Base-by-base conservation (phyloP, 2,888 invertebrate genomes). In the Noctua janthina region DNA sequence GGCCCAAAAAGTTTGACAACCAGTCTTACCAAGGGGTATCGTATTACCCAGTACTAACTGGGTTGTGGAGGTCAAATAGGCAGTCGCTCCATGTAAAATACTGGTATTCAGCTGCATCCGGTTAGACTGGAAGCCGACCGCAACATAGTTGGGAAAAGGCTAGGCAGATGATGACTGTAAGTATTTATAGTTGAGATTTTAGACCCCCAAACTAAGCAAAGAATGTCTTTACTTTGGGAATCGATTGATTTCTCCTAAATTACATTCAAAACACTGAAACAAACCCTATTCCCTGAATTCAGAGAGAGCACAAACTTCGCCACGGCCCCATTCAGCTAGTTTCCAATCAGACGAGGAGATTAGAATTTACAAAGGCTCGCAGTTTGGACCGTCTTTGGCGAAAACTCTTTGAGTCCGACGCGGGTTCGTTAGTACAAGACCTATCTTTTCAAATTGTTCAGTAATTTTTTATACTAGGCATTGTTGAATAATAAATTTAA, bases 331-430 rank as follows among this genome's bases (percentile, higher is more conserved):
- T 64, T 73, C 73, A 51, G 35, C 43, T 15, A 62, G 51, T 15
- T 46, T 54, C 73, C 51, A 79, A 79, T 79, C 79, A 79, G 35
- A n/a, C 62, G n/a, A 51, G 20, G 51, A 81, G 73, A 72, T 79
- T 72, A 81, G n/a, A 62, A 64, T 72, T 10, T n/a, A 46, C 72
- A 72, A 81, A 81, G 81, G 73, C 73, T 39, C 49, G n/a, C 69
- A 11, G 29, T 62, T 23, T 8, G 13, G 35, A 17, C 35, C 51
- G 51, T 35, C 72, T 72, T 81, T 64, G 62, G 46, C 8, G n/a
- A 51, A 71, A 62, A 73, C 82, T 78, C 80, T 78, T 78, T 79
- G 73, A 81, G 35, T 20, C n/a, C 51, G 15, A 17, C 20, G 5
- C 20, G 5, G 54, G 8, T 64, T 79, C 82, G 68, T 79, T 79